Evolutionary conservation across 1,140 invertebrate genomes (phyloP), one percentile per base, ranked within the genome.

Genomic region (Drosophila ercepeae): DNA sequence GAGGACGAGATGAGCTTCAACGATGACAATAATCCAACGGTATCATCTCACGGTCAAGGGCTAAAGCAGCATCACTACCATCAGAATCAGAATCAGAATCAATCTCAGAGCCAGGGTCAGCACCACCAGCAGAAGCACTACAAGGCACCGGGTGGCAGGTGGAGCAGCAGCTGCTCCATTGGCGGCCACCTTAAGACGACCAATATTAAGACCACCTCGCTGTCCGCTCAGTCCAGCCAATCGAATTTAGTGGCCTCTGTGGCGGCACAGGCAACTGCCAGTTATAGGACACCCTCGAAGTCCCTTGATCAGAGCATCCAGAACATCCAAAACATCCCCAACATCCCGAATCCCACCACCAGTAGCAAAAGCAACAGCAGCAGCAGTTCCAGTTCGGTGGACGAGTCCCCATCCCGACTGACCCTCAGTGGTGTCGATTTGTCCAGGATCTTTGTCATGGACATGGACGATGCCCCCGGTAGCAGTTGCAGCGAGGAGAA

Each of bases 141-240:
- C 5, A 32, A 32, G 29, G 9, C 9, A 32, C 59, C 51, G 25
- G 74, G 54, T 45, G 54, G 70, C 32, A 41, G 89, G 50, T 90
- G 83, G 83, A 90, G 89, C 73, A 90, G 89, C 70, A 89, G 79
- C 61, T 90, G 81, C 51, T 89, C 89, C 60, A 90, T 90, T 6
- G 84, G 84, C 53, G 29, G 70, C 44, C 84, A 89, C 53, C 65
- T 90, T 50, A 89, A 86, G 73, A 91, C 82, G 78, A 89, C 89
- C 89, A 91, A 91, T 89, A 89, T 89, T 9, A 91, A 90, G 70
- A 91, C 86, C 78, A 91, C 82, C 70, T 91, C 89, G 46, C 61
- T 91, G 82, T 90, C 89, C 50, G 44, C 76, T 89, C 49, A 69
- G 68, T 72, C 84, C 81, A 88, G 84, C 82, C 89, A 89, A 82